phyloP scores from a whole-genome alignment of 2,113 vertebrate species.

The Syngnathoides biaculeatus region DNA sequence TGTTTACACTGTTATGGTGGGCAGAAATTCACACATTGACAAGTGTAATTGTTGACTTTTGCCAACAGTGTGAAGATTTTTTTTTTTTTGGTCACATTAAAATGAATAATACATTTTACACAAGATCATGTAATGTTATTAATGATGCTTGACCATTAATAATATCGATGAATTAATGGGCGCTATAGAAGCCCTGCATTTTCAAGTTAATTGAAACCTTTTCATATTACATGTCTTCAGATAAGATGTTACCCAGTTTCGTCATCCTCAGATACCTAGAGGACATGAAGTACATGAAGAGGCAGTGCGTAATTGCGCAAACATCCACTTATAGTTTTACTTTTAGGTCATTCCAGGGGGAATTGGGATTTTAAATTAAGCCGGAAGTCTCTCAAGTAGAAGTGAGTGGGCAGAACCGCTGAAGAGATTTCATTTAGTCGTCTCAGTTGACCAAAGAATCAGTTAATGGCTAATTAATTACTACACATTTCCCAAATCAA shows the following conservation, averaged over 20 bases:
- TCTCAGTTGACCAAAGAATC: slow-evolving; percentile 60
- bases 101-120: too few relatives aligned
- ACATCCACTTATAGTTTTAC: slow-evolving; percentile 39
- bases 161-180: too few relatives aligned
- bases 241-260: slow-evolving; percentile 9
- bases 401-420: slow-evolving; percentile 40
- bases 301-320: slow-evolving; percentile 36
- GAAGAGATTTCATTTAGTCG: slow-evolving; percentile 51
- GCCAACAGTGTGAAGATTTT: too few relatives aligned
- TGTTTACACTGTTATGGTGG: too few relatives aligned
- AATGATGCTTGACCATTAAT: too few relatives aligned
- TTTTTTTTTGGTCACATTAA: too few relatives aligned
- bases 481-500: slow-evolving; percentile 46
- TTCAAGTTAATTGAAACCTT: too few relatives aligned
- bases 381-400: slow-evolving; percentile 15
- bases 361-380: slow-evolving; percentile 55
- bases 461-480: slow-evolving; percentile 68
- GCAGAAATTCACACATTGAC: too few relatives aligned
- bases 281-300: slow-evolving; percentile 5
- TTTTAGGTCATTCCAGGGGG: slow-evolving; percentile 39
- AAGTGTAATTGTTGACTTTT: too few relatives aligned
- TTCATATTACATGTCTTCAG: background rate
- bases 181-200: too few relatives aligned
- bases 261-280: slow-evolving; percentile 12
- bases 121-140: too few relatives aligned